Conservation (phyloP, 2,113 vertebrate genomes). For the Craseonycteris thonglongyai region DNA sequence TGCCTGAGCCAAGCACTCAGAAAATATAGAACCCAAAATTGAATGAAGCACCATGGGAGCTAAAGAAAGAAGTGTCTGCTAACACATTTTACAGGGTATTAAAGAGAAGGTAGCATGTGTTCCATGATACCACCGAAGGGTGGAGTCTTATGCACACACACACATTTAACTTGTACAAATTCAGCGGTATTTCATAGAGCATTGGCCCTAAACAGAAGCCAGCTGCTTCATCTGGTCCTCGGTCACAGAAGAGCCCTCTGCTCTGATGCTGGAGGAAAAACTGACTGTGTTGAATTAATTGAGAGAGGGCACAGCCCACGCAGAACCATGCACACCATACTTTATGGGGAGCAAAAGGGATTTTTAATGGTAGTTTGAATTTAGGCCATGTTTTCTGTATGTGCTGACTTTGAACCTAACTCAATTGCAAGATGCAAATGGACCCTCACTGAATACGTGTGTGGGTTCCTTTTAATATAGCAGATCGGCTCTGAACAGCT, state of each 20-base stretch:
- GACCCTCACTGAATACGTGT: not conserved
- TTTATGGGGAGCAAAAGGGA: not conserved
- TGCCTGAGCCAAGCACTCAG: not conserved
- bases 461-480: not conserved
- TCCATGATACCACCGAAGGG: not conserved
- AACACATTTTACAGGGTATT: not conserved
- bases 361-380: not conserved
- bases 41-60: not conserved
- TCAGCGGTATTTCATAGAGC: not conserved
- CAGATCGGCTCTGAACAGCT: not conserved
- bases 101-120: not conserved
- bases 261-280: not conserved
- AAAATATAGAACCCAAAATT: not conserved
- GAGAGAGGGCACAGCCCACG: not conserved
- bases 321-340: not conserved
- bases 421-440: not conserved
- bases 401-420: not conserved
- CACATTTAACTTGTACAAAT: not conserved
- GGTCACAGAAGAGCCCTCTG: not conserved
- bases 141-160: too few species aligned
- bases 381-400: not conserved
- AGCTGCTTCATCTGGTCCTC: not conserved
- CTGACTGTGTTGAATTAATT: not conserved
- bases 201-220: not conserved
- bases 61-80: not conserved